These are phyloP conservation scores for Oryctolagus cuniculus DNA, from an alignment of 2,113 vertebrate species.

Conservation along the genomic window mOryCun1.1 NC_091439.1:16664501-16665000, in stretches of 20 bases:
- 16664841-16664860: neutral
- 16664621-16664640: neutral
- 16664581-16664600: neutral
- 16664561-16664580: neutral
- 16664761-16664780: neutral
- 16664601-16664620: neutral
- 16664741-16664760: accelerated
- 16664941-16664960: neutral
- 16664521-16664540: too few relatives aligned
- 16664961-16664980: neutral
- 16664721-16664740: neutral
- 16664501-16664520: neutral
- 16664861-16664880: neutral
- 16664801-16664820: neutral
- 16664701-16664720: neutral
- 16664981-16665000: neutral
- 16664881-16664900: neutral
- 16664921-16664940: slow-evolving; percentile 2
- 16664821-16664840: neutral
- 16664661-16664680: too few relatives aligned
- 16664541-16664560: neutral
- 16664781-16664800: neutral
- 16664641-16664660: neutral
- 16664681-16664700: neutral
- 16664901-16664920: neutral